Conservation (phyloP, 2,797 vertebrate genomes). For the Chrysolophus pictus region DNA sequence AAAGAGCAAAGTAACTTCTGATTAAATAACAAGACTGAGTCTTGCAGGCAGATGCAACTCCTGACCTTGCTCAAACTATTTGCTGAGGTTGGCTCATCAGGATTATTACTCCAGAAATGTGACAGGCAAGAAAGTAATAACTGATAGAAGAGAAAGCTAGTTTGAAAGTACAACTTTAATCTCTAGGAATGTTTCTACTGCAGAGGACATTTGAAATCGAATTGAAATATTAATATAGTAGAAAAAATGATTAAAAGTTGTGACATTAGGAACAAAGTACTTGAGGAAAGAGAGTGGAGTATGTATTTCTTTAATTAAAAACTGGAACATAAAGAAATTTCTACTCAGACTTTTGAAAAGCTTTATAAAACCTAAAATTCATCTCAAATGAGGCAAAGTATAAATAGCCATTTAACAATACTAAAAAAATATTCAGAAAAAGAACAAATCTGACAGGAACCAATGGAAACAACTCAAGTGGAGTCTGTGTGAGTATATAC, state of each 20-base stretch:
- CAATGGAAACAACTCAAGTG: neutral
- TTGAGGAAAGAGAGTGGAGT: neutral
- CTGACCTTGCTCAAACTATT: neutral
- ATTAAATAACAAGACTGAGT: neutral
- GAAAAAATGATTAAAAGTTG: neutral
- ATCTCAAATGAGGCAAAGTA: neutral
- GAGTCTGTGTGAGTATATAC: neutral
- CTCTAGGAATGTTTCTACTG: neutral
- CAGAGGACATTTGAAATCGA: neutral
- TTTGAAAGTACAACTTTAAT: slow-evolving; percentile 8
- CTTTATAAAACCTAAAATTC: neutral
- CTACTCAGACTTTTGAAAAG: neutral
- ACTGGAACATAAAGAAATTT: neutral
- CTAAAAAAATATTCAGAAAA: neutral
- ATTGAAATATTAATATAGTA: neutral
- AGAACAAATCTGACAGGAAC: accelerated
- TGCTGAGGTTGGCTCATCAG: neutral
- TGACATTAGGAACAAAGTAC: neutral
- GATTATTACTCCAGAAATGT: neutral
- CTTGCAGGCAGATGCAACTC: neutral
- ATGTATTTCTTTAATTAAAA: neutral
- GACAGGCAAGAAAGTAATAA: neutral
- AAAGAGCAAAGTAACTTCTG: slow-evolving; percentile 27
- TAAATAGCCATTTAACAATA: neutral
- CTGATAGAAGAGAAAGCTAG: neutral